Base-by-base conservation (phyloP, 2,797 vertebrate genomes). In the Takifugu rubripes region DNA sequence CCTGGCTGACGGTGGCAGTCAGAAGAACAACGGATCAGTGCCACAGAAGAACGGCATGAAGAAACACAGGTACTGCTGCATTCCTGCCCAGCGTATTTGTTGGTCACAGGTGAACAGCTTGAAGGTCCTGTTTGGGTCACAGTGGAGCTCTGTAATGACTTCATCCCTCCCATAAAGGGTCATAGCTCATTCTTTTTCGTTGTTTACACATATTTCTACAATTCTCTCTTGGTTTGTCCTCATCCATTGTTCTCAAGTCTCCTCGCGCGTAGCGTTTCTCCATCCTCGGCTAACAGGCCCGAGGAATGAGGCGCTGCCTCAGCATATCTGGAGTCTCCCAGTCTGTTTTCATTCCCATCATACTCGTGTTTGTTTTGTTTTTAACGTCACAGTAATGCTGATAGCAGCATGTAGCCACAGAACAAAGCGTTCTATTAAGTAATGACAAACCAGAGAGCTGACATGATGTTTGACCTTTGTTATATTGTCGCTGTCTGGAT, bases 11-110 rank as follows among this genome's bases (percentile, higher is more conserved):
- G 74, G 66, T 62, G 66, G 86, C 17, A 85, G 74, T 51, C 92
- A 89, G 77, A 91, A 86, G 17, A 93, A 88, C 2, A 94, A 92
- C 65, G 92, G 91, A 61, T 81, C 89, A 11, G 77, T 92, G 40
- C 84, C 88, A 6, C 94, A 93, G 59, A 93, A 95, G 85, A 98
- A 98, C 53, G 96, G 96, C 60, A 88, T 97, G 80, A 95, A 92
- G 83, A 95, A 92, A 60, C 93, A 92, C 92, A 94, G 96, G 96
- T 92, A 84, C 5, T 12, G 6, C 68, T 46, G 62, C 81, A 87
- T 90, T 88, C 81, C 74, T 59, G 24, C 51, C 7, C 21, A 3
- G 6, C 69, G 59, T 68, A 58, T 33, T 52, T 42, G 12, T 33
- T 43, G 17, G 26, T 6, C 1, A 3, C 36, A 3, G 46, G 29